A percentile compares a stretch with the other conserved stretches of the same genome.
These are phyloP conservation scores for Pristionchus entomophagus DNA, from an alignment of 2,888 invertebrate species.

Conservation along the genomic window DNA sequence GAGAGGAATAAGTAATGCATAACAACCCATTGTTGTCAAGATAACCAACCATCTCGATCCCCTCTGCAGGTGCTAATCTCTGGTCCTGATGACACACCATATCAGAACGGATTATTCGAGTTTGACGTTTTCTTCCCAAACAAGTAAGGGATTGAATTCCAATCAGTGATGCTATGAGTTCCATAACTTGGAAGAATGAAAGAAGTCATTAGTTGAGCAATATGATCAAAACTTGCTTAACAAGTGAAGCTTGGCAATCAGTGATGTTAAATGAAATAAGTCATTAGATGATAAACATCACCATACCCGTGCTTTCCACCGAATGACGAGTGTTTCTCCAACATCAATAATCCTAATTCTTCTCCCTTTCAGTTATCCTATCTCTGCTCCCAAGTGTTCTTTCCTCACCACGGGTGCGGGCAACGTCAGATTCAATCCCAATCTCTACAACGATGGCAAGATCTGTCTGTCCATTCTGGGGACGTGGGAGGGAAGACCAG, in stretches of 20 bases:
- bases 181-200: too few relatives aligned
- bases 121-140: conserved; percentile 76
- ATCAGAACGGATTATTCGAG: conserved; percentile 80
- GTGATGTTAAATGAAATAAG: too few relatives aligned
- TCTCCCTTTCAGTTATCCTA: conserved; percentile 79
- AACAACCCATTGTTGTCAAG: background rate
- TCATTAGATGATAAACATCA: too few relatives aligned
- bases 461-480: conserved; percentile 74
- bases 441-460: conserved; percentile 82
- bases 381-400: conserved; percentile 81
- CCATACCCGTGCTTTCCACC: too few relatives aligned
- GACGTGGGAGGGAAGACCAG: conserved; percentile 76
- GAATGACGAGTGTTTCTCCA: too few relatives aligned
- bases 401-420: conserved; percentile 81
- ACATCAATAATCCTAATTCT: too few relatives aligned
- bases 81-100: conserved; percentile 81
- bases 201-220: too few relatives aligned
- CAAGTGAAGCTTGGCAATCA: too few relatives aligned
- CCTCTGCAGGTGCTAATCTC: conserved; percentile 66
- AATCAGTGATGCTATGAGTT: too few relatives aligned
- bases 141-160: too few relatives aligned
- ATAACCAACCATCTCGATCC: background rate
- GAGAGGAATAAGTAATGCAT: conserved; percentile 31
- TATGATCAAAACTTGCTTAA: too few relatives aligned
- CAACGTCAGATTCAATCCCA: conserved; percentile 82